A percentile compares a stretch with the other conserved stretches of the same genome.
Conservation (phyloP, 1,140 invertebrate genomes). For the Eurosta solidaginis region DNA sequence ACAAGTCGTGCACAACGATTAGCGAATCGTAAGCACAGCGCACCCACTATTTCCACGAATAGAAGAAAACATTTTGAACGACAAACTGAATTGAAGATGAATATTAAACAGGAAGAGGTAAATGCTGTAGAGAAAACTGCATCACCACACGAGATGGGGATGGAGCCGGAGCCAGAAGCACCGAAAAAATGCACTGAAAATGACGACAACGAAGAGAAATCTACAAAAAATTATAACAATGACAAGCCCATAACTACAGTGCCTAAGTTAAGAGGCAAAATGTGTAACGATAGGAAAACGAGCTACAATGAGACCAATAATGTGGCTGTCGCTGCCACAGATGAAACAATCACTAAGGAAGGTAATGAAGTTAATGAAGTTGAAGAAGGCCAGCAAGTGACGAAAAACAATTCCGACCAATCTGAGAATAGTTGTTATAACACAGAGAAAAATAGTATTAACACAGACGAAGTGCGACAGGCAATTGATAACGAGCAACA, state of each 20-base stretch:
- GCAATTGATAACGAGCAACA: not conserved
- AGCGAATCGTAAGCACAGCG: slow-evolving; percentile 44
- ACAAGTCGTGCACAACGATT: slow-evolving; percentile 44
- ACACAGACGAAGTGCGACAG: not conserved
- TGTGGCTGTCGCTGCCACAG: not conserved
- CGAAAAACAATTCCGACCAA: not conserved
- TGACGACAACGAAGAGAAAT: not conserved
- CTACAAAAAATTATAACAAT: not conserved
- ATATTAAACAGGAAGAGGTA: not conserved
- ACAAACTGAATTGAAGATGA: slow-evolving; percentile 1
- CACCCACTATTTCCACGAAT: slow-evolving; percentile 37
- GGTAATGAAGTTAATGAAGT: not conserved
- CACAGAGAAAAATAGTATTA: not conserved
- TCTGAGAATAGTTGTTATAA: not conserved
- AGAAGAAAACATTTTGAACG: slow-evolving; percentile 51
- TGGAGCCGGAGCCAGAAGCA: not conserved
- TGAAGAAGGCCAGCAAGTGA: slow-evolving; percentile 35
- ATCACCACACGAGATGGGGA: not conserved
- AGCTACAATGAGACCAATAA: not conserved
- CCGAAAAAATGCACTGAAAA: not conserved
- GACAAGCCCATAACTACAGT: slow-evolving; percentile 33
- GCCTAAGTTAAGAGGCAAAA: slow-evolving; percentile 60
- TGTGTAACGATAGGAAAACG: slow-evolving; percentile 27
- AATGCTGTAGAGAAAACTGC: not conserved
- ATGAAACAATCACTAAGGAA: slow-evolving; percentile 30